These are phyloP conservation scores for Xenopus laevis DNA, from an alignment of 2,113 vertebrate species.

Conservation along the genomic window DNA sequence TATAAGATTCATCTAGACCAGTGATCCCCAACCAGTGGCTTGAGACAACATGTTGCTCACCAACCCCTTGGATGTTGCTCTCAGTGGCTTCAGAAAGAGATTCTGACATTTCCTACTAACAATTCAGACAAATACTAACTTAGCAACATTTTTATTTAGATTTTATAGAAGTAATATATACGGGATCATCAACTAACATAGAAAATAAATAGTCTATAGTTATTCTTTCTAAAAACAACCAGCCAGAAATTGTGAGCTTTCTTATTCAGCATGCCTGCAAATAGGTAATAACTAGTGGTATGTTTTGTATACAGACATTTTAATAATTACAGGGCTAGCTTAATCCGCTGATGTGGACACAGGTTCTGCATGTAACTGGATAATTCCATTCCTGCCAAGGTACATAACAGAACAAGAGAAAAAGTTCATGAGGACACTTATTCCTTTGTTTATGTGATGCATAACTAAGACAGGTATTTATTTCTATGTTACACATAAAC, in stretches of 20 bases:
- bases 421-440: slow-evolving; percentile 19
- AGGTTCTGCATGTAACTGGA: slow-evolving; percentile 20
- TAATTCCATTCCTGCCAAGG: slow-evolving; percentile 4
- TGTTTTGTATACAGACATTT: slow-evolving; percentile 34
- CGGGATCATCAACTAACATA: too few species aligned
- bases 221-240: too few species aligned
- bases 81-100: too few species aligned
- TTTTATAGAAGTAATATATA: too few species aligned
- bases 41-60: too few species aligned
- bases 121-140: too few species aligned
- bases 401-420: slow-evolving; percentile 6
- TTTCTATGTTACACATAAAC: background rate
- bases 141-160: too few species aligned
- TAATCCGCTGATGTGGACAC: slow-evolving; percentile 11
- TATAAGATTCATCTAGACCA: too few species aligned
- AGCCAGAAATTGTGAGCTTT: background rate
- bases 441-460: background rate
- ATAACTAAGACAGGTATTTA: background rate
- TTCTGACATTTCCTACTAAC: too few species aligned
- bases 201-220: too few species aligned
- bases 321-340: slow-evolving; percentile 23
- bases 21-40: too few species aligned
- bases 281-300: background rate
- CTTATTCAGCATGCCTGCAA: background rate
- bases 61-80: too few species aligned